These are phyloP conservation scores for Strigamia maritima DNA, from an alignment of 2,888 invertebrate genomes.

Conservation along the genomic window DNA sequence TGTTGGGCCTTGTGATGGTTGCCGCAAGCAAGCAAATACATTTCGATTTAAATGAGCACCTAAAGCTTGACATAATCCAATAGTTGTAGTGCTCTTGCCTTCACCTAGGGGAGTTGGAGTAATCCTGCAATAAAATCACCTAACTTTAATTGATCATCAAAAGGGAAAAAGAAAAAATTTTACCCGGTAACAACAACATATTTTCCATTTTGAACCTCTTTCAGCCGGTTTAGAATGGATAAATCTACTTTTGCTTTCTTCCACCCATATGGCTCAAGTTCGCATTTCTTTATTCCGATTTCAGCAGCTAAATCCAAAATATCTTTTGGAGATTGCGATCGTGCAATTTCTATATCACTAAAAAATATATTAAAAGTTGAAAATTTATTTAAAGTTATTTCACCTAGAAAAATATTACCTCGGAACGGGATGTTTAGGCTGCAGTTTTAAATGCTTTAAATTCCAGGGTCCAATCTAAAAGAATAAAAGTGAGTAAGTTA, in stretches of 20 bases:
- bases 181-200: conserved; percentile 94
- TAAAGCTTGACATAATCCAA: conserved; percentile 90
- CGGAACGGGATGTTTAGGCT: not conserved
- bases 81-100: conserved; percentile 93
- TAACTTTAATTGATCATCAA: not conserved
- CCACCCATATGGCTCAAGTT: conserved; percentile 85
- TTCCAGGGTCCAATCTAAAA: not conserved
- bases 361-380: conserved; percentile 6
- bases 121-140: conserved; percentile 62
- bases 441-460: not conserved
- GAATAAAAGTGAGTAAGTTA: no score
- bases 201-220: conserved; percentile 70
- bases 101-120: conserved; percentile 99
- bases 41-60: conserved; percentile 78
- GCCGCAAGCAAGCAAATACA: conserved; percentile 88
- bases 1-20: conserved; percentile 98
- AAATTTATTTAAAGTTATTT: not conserved
- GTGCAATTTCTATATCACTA: conserved; percentile 81
- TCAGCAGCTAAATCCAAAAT: conserved; percentile 73
- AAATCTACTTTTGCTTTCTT: conserved; percentile 92
- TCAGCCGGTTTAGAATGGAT: conserved; percentile 71
- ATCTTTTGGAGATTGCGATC: conserved; percentile 81
- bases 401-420: not conserved
- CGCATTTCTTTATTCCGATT: conserved; percentile 74
- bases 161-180: not conserved